A percentile compares a stretch with the other conserved stretches of the same genome.
These are phyloP conservation scores for Parotocinclus haroldoi DNA, from an alignment of 2,797 vertebrate species.

Conservation along the genomic window DNA sequence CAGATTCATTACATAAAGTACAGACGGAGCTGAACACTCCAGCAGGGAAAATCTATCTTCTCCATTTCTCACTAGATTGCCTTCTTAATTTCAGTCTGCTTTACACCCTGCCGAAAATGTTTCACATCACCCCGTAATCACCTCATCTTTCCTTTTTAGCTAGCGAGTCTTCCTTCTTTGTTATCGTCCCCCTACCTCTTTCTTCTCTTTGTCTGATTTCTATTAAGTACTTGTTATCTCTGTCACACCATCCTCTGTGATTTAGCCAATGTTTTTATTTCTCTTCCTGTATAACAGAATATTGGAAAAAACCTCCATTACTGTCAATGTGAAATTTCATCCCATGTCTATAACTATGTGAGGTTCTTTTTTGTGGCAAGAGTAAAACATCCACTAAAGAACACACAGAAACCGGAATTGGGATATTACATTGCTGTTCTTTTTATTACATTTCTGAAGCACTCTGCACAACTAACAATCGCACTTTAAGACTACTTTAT, in stretches of 20 bases:
- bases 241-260: neutral
- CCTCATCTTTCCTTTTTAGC: neutral
- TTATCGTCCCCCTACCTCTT: constrained; percentile 9
- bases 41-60: constrained; percentile 3
- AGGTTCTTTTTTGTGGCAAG: too few relatives aligned
- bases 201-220: constrained; percentile 3
- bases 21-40: neutral
- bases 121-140: constrained; percentile 14
- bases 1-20: constrained; percentile 10
- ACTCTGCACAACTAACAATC: too few relatives aligned
- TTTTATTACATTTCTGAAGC: too few relatives aligned
- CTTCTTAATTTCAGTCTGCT: constrained; percentile 22
- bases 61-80: constrained; percentile 3
- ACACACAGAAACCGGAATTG: too few relatives aligned
- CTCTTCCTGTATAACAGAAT: too few relatives aligned
- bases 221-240: constrained; percentile 10
- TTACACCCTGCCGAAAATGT: constrained; percentile 3
- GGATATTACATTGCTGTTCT: too few relatives aligned
- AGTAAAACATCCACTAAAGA: too few relatives aligned
- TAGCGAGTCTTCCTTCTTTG: neutral
- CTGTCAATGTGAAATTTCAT: too few relatives aligned
- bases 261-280: neutral
- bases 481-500: too few relatives aligned
- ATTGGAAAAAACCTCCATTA: too few relatives aligned
- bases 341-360: too few relatives aligned